A percentile compares a stretch with the other conserved stretches of the same genome.
Conservation (phyloP, 2,888 invertebrate genomes). For the Lasioglossum morio region DNA sequence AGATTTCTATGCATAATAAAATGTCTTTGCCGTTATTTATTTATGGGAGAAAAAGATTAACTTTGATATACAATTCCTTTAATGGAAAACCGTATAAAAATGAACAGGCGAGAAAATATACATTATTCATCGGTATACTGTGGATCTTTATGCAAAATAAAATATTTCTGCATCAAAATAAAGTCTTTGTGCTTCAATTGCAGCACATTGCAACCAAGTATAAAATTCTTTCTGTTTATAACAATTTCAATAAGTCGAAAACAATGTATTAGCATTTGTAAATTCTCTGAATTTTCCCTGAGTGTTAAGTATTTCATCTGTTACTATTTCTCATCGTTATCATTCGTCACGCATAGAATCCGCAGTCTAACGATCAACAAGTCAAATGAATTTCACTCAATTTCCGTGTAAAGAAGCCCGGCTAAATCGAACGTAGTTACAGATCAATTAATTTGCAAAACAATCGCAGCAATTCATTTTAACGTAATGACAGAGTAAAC, state of each 20-base stretch:
- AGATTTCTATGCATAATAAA: not conserved
- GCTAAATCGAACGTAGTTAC: not conserved
- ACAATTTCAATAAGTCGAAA: not conserved
- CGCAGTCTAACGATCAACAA: not conserved
- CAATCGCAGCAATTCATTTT: not conserved
- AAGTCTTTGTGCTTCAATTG: not conserved
- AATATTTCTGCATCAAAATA: not conserved
- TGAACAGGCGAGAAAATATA: not conserved
- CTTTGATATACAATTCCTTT: not conserved
- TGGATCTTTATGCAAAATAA: not conserved
- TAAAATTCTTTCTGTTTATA: not conserved
- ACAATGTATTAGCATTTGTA: not conserved
- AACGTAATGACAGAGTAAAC: not conserved
- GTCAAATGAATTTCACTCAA: not conserved
- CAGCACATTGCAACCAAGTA: not conserved
- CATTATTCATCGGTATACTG: not conserved
- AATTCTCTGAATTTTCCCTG: not conserved
- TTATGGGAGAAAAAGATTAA: not conserved
- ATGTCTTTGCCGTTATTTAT: not conserved
- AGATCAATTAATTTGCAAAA: not conserved
- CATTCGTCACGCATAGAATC: not conserved
- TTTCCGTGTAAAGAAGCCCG: not conserved
- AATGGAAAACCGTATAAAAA: not conserved
- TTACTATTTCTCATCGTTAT: not conserved
- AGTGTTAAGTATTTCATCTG: too few species aligned